A percentile compares a stretch with the other conserved stretches of the same genome.
Conservation (phyloP, 1,140 invertebrate species). For the Temnothorax nylanderi region DNA sequence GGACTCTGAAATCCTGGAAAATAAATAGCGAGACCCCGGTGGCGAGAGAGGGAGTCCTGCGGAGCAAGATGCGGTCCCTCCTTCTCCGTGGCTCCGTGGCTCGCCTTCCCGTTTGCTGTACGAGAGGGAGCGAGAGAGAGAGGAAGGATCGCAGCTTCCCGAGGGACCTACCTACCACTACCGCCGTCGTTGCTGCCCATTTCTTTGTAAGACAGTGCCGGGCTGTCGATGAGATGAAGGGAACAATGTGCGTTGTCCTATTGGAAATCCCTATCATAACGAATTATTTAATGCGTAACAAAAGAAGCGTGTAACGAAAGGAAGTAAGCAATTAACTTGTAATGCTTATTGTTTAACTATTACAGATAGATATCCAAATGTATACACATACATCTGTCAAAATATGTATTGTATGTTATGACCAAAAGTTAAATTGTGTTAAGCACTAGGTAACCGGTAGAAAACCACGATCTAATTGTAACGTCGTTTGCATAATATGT, state of each 20-base stretch:
- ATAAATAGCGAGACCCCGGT: slow-evolving; percentile 83
- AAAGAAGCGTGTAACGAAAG: neutral
- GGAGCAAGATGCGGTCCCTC: slow-evolving; percentile 70
- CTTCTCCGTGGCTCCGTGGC: slow-evolving; percentile 44
- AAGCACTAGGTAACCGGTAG: slow-evolving; percentile 77
- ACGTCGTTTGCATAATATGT: slow-evolving; percentile 83
- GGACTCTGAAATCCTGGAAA: slow-evolving; percentile 85
- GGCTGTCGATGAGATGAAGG: slow-evolving; percentile 70
- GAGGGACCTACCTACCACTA: slow-evolving; percentile 74
- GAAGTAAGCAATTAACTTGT: neutral
- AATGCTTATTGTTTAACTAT: neutral
- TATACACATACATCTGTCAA: neutral
- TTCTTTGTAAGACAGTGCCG: slow-evolving; percentile 67
- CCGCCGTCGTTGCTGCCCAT: slow-evolving; percentile 55
- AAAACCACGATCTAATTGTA: slow-evolving; percentile 82
- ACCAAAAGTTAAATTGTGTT: slow-evolving; percentile 77
- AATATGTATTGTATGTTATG: neutral
- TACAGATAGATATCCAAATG: neutral
- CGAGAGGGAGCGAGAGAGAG: slow-evolving; percentile 35
- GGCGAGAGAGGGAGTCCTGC: slow-evolving; percentile 78
- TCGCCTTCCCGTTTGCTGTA: slow-evolving; percentile 29
- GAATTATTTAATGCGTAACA: neutral
- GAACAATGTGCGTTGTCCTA: slow-evolving; percentile 61
- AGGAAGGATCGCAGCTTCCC: slow-evolving; percentile 63
- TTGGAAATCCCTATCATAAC: slow-evolving; percentile 37